phyloP scores from a whole-genome alignment of 2,888 invertebrate genomes.

The Acleris laterana region DNA sequence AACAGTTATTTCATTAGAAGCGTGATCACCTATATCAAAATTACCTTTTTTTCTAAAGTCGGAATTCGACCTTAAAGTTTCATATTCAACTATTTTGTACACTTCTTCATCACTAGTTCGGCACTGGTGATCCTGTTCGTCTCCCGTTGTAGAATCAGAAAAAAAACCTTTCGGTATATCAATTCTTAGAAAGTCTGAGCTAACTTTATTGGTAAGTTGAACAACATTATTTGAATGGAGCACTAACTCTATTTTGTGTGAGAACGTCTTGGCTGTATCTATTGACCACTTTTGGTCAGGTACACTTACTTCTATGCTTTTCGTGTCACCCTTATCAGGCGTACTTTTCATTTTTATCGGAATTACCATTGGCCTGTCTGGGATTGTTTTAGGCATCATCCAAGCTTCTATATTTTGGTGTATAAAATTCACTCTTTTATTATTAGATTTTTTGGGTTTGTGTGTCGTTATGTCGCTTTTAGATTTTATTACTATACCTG shows the following conservation, averaged over 20 bases:
- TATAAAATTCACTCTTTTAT: slow-evolving; percentile 57
- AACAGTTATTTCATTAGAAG: slow-evolving; percentile 48
- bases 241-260: slow-evolving; percentile 64
- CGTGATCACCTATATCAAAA: slow-evolving; percentile 48
- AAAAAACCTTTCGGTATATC: slow-evolving; percentile 71
- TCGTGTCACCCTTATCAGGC: slow-evolving; percentile 39
- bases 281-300: slow-evolving; percentile 64
- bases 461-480: slow-evolving; percentile 56
- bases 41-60: slow-evolving; percentile 40
- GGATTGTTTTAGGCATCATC: slow-evolving; percentile 66
- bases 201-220: slow-evolving; percentile 45
- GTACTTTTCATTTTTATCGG: slow-evolving; percentile 39
- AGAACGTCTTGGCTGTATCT: slow-evolving; percentile 62
- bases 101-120: slow-evolving; percentile 69
- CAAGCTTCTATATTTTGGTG: slow-evolving; percentile 67
- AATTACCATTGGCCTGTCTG: slow-evolving; percentile 43
- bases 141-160: slow-evolving; percentile 54
- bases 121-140: slow-evolving; percentile 42
- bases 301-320: slow-evolving; percentile 52
- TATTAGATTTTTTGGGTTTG: slow-evolving; percentile 48
- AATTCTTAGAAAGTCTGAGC: slow-evolving; percentile 64
- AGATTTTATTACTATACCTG: slow-evolving; percentile 55
- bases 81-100: slow-evolving; percentile 71
- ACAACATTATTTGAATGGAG: slow-evolving; percentile 58
- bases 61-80: slow-evolving; percentile 53